These are phyloP conservation scores for Apostichopus parvimensis DNA, from an alignment of 35 echinoderm and acorn worm species.

Conservation along the genomic window DNA sequence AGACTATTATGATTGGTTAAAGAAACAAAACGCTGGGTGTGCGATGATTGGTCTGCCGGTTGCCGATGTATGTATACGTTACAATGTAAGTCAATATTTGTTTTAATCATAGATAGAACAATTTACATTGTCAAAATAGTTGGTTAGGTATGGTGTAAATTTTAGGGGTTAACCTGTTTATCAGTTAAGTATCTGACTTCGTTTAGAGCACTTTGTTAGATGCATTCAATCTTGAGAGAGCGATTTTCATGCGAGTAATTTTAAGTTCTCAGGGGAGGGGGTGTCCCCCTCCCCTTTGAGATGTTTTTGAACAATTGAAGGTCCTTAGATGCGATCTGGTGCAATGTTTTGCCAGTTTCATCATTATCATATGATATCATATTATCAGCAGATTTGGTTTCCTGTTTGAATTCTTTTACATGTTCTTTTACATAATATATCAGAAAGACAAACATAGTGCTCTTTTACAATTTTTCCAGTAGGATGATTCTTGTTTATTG, in stretches of 20 bases:
- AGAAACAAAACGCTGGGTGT: background rate
- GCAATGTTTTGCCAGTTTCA: no score
- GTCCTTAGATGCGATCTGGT: no score
- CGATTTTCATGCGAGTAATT: background rate
- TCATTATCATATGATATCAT: no score
- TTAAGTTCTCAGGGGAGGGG: background rate
- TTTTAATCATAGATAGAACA: background rate
- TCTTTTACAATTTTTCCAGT: no score
- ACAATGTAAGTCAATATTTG: constrained; percentile 51
- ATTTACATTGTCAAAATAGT: background rate
- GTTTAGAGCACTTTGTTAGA: background rate
- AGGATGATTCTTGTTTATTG: no score
- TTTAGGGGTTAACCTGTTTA: constrained; percentile 43
- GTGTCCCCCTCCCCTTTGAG: no score
- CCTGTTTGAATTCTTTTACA: no score
- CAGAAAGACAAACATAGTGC: no score
- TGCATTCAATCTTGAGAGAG: background rate
- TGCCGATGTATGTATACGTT: background rate
- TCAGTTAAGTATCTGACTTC: constrained; percentile 17
- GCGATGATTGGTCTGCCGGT: constrained; percentile 19
- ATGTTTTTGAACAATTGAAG: no score
- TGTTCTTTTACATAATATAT: no score
- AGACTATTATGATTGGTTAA: constrained; percentile 47
- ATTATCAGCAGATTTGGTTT: no score
- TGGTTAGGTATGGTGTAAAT: background rate